Conservation (phyloP, 1,140 invertebrate species). For the Brachionus sp. region DNA sequence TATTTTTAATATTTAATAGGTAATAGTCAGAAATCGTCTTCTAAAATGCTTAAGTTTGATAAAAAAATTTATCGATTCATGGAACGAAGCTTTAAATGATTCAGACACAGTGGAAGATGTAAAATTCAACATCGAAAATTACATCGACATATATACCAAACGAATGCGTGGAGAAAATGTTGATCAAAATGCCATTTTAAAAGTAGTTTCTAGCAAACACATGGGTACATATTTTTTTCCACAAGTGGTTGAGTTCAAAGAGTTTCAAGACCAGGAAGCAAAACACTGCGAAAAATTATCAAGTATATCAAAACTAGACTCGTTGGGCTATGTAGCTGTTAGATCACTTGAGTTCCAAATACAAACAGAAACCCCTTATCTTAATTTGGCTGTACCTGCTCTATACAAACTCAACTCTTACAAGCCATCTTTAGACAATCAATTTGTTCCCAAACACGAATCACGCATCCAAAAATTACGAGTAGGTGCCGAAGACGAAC, state of each 20-base stretch:
- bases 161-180: not conserved
- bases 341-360: constrained; percentile 52
- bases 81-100: constrained; percentile 14
- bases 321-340: constrained; percentile 50
- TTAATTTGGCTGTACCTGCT: constrained; percentile 48
- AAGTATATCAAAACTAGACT: constrained; percentile 24
- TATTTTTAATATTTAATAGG: constrained; percentile 23
- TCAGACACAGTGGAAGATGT: not conserved
- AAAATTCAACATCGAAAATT: constrained; percentile 31
- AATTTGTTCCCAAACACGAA: constrained; percentile 19
- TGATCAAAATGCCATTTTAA: not conserved
- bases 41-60: not conserved
- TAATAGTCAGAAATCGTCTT: constrained; percentile 30
- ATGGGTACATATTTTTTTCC: constrained; percentile 26
- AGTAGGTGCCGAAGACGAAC: constrained; percentile 53
- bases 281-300: constrained; percentile 39
- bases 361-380: constrained; percentile 55
- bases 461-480: constrained; percentile 47
- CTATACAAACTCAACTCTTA: constrained; percentile 7
- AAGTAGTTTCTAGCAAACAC: not conserved
- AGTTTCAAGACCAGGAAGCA: constrained; percentile 44
- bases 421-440: not conserved
- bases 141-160: not conserved
- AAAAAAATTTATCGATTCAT: constrained; percentile 29
- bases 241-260: constrained; percentile 27